A percentile compares a stretch with the other conserved stretches of the same genome.
phyloP scores from a whole-genome alignment of 1,140 invertebrate species.

The Trachymyrmex cornetzi region DNA sequence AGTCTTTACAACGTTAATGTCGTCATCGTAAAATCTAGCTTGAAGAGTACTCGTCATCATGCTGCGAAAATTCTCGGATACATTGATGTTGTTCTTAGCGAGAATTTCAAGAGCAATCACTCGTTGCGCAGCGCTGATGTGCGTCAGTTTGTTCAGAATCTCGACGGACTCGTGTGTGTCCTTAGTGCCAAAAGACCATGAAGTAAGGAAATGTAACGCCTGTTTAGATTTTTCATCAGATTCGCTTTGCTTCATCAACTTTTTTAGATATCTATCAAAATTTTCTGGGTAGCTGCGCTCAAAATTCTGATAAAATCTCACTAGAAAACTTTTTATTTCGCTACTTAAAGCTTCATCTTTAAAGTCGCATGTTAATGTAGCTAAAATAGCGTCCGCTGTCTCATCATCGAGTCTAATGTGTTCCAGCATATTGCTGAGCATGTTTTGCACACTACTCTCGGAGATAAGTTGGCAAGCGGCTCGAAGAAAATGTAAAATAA shows the following conservation, averaged over 20 bases:
- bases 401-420: slow-evolving; percentile 86
- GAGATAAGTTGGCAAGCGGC: slow-evolving; percentile 74
- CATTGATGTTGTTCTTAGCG: slow-evolving; percentile 66
- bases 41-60: slow-evolving; percentile 79
- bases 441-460: slow-evolving; percentile 66
- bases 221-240: slow-evolving; percentile 67
- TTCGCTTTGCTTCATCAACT: slow-evolving; percentile 75
- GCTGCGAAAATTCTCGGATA: slow-evolving; percentile 78
- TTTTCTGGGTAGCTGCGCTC: slow-evolving; percentile 89
- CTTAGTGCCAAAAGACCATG: slow-evolving; percentile 77
- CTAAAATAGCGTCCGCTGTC: slow-evolving; percentile 83
- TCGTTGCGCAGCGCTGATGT: slow-evolving; percentile 88
- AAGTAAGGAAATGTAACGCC: slow-evolving; percentile 80
- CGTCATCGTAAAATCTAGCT: slow-evolving; percentile 81
- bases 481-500: slow-evolving; percentile 87
- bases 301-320: slow-evolving; percentile 85
- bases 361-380: slow-evolving; percentile 67
- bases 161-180: slow-evolving; percentile 85
- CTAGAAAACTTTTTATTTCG: slow-evolving; percentile 73
- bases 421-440: slow-evolving; percentile 86
- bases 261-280: slow-evolving; percentile 88
- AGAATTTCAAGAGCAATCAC: slow-evolving; percentile 87
- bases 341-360: slow-evolving; percentile 68
- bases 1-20: slow-evolving; percentile 78
- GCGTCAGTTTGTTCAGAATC: slow-evolving; percentile 90